Conservation (phyloP, 2,797 vertebrate species). For the Sebastes itinus region DNA sequence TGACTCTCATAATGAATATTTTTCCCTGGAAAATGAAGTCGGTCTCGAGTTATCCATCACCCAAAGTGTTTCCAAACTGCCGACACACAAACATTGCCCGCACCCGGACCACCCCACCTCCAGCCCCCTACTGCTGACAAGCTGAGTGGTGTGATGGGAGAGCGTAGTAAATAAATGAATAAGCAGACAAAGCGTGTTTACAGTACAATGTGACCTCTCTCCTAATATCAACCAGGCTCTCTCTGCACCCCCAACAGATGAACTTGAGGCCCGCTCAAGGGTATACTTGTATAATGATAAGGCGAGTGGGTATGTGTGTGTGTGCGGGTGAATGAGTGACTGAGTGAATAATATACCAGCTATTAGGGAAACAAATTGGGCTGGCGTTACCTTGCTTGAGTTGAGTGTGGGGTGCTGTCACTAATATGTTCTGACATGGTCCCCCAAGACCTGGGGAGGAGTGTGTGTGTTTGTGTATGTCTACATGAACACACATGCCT, state of each 20-base stretch:
- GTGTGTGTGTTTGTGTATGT: conserved; percentile 31
- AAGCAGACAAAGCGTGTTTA: conserved; percentile 81
- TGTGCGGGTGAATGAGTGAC: conserved; percentile 62
- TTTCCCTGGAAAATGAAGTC: conserved; percentile 31
- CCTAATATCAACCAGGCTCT: conserved; percentile 74
- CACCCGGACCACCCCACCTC: conserved; percentile 19
- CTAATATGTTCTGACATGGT: conserved; percentile 79
- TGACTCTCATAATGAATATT: conserved; percentile 46
- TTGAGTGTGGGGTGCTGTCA: conserved; percentile 74
- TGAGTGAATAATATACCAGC: conserved; percentile 80
- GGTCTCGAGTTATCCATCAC: conserved; percentile 51
- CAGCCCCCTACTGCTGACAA: conserved; percentile 67
- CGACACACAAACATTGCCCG: conserved; percentile 25
- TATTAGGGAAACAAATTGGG: conserved; percentile 82
- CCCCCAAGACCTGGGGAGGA: conserved; percentile 64
- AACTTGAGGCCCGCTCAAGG: conserved; percentile 83
- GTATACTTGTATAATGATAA: conserved; percentile 81
- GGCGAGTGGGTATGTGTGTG: conserved; percentile 24
- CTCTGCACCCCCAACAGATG: conserved; percentile 70
- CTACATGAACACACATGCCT: neutral
- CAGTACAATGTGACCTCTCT: conserved; percentile 83
- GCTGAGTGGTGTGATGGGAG: conserved; percentile 68
- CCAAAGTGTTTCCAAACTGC: conserved; percentile 47
- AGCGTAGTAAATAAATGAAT: conserved; percentile 82
- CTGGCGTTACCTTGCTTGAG: conserved; percentile 64